phyloP scores from a whole-genome alignment of 2,113 vertebrate species.

The Haemorhous mexicanus region DNA sequence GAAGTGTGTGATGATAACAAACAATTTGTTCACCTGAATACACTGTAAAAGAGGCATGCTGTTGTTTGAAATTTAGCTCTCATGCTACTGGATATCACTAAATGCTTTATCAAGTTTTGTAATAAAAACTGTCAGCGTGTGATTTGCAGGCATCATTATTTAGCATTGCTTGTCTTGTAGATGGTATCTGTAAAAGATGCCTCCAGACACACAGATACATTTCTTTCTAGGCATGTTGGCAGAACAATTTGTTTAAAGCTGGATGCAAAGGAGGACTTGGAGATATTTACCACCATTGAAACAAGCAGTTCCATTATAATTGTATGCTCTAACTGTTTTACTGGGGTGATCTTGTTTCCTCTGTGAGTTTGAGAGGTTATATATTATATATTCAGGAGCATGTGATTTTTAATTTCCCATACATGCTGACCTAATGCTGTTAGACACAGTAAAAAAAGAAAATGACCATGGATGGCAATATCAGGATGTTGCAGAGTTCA shows the following conservation, averaged over 20 bases:
- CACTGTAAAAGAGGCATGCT: neutral
- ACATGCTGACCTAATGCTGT: neutral
- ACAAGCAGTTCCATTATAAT: neutral
- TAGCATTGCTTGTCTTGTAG: neutral
- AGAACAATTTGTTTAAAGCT: slow-evolving; percentile 24
- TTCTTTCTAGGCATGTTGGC: neutral
- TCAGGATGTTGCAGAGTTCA: neutral
- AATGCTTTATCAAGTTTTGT: neutral
- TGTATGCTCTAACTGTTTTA: neutral
- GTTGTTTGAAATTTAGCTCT: neutral
- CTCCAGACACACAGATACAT: neutral
- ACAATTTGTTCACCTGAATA: neutral
- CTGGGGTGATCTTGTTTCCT: neutral
- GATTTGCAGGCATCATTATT: neutral
- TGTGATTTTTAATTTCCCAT: neutral
- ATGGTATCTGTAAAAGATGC: neutral
- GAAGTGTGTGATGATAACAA: neutral
- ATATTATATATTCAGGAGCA: neutral
- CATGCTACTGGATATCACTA: neutral
- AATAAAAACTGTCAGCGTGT: neutral
- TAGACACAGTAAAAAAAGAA: neutral
- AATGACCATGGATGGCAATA: neutral
- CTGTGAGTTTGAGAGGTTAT: neutral
- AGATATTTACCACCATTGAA: neutral
- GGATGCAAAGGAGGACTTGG: neutral